Conservation (phyloP, 2,113 vertebrate genomes). For the Malaclemys terrapin region DNA sequence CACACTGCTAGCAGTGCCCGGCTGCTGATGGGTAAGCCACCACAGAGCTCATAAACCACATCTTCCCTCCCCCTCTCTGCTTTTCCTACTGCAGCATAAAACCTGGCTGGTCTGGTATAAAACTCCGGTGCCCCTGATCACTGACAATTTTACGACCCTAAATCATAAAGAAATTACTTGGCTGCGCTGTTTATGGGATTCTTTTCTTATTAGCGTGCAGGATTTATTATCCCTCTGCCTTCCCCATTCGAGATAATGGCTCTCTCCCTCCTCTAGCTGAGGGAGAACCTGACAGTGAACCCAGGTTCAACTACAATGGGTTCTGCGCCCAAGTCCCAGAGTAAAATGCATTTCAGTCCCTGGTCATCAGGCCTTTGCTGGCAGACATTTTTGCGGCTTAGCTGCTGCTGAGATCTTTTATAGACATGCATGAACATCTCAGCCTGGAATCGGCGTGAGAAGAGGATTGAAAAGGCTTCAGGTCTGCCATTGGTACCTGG, state of each 20-base stretch:
- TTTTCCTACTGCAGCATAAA: background rate
- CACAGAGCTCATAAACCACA: fast-evolving
- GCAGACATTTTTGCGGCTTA: background rate
- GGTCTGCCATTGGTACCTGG: background rate
- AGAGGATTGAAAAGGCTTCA: background rate
- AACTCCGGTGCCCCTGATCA: background rate
- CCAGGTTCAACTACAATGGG: background rate
- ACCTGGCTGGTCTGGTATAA: background rate
- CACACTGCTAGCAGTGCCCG: background rate
- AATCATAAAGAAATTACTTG: conserved; percentile 43
- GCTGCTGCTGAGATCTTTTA: background rate
- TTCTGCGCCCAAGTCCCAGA: background rate
- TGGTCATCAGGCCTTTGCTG: background rate
- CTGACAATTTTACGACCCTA: conserved; percentile 48
- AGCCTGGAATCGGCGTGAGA: background rate
- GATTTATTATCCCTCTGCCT: conserved; percentile 20
- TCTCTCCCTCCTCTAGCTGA: background rate
- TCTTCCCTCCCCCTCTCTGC: background rate
- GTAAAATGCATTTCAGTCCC: fast-evolving
- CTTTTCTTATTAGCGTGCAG: background rate
- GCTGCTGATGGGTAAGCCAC: background rate
- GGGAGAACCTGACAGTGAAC: background rate
- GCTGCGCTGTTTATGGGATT: background rate
- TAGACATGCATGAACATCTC: background rate
- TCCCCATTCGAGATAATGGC: background rate